These are phyloP conservation scores for Rostratula benghalensis DNA, from an alignment of 2,113 vertebrate genomes.

Conservation along the genomic window DNA sequence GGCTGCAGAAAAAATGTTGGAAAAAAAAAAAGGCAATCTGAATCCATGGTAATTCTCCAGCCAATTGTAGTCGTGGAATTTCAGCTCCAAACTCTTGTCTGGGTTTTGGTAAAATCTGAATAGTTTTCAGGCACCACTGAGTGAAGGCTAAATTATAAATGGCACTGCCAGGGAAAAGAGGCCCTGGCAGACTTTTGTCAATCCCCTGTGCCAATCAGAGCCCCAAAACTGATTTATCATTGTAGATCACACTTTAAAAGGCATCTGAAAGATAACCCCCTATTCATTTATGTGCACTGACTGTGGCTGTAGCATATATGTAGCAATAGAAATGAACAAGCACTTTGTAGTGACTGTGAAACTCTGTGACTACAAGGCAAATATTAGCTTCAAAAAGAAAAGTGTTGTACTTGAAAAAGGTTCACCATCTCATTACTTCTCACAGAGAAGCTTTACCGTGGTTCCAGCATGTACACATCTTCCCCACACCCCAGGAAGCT, in stretches of 20 bases:
- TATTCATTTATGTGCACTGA: not conserved
- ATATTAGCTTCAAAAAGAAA: slow-evolving; percentile 39
- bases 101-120: not conserved
- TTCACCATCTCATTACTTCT: slow-evolving; percentile 31
- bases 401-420: slow-evolving; percentile 45
- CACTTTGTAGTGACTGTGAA: slow-evolving; percentile 10
- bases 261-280: not conserved
- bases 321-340: not conserved
- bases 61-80: not conserved
- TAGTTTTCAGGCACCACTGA: not conserved
- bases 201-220: not conserved
- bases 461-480: not conserved
- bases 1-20: not conserved
- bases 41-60: not conserved
- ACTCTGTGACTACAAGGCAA: slow-evolving; percentile 27
- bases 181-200: not conserved
- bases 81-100: not conserved
- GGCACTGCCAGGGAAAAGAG: not conserved
- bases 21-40: not conserved
- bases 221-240: not conserved
- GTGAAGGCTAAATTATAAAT: not conserved
- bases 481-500: slow-evolving; percentile 10
- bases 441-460: not conserved
- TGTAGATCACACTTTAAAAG: not conserved
- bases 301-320: not conserved